These are phyloP conservation scores for Labeo rohita DNA, from an alignment of 2,113 vertebrate genomes.

Conservation along the genomic window DNA sequence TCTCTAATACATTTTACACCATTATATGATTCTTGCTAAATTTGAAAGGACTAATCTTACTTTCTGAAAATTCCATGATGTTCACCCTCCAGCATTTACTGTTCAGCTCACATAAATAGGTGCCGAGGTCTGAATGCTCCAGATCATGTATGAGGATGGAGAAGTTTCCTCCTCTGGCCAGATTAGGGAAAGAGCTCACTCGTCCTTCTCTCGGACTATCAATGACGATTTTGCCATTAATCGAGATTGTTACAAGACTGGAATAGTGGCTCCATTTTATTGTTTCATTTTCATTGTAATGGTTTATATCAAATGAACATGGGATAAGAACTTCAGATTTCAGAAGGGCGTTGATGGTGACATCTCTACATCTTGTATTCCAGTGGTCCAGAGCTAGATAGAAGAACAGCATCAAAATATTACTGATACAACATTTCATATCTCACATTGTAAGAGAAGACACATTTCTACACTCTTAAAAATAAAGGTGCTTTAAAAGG, in stretches of 20 bases:
- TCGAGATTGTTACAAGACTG: conserved; percentile 49
- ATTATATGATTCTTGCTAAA: not conserved
- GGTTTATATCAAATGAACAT: conserved; percentile 39
- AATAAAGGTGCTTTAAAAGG: too few relatives aligned
- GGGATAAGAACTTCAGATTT: conserved; percentile 64
- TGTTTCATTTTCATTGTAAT: accelerated
- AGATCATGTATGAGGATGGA: conserved; percentile 67
- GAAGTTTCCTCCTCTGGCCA: conserved; percentile 62
- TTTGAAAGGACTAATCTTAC: not conserved
- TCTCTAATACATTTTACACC: not conserved
- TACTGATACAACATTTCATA: not conserved
- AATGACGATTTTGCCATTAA: conserved; percentile 45
- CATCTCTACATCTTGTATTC: not conserved
- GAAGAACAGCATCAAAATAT: conserved; percentile 5
- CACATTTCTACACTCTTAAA: not conserved
- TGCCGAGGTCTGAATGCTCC: conserved; percentile 60
- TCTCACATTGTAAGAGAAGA: not conserved
- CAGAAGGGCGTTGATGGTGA: not conserved
- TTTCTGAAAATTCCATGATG: not conserved
- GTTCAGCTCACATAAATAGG: conserved; percentile 62
- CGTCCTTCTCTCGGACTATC: conserved; percentile 57
- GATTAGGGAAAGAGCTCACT: conserved; percentile 65
- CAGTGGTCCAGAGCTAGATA: conserved; percentile 9
- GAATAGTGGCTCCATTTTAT: conserved; percentile 46
- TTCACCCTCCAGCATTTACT: conserved; percentile 54